A percentile compares a stretch with the other conserved stretches of the same genome.
phyloP scores from a whole-genome alignment of 1,140 invertebrate genomes.

The Coelopa frigida region DNA sequence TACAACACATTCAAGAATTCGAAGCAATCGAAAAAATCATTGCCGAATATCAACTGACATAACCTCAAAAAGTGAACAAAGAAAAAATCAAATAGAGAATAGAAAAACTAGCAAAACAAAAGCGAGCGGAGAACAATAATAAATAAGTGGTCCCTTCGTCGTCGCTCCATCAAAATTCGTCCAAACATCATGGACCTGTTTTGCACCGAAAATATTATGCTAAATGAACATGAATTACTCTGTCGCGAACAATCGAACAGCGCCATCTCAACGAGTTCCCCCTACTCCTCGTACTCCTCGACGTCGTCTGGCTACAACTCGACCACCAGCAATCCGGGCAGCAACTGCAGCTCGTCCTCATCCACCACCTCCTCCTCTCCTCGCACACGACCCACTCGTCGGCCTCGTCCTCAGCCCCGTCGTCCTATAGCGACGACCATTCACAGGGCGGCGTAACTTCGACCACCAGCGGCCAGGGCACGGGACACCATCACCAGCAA shows the following conservation, averaged over 20 bases:
- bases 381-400: not conserved
- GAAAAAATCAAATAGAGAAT: no score
- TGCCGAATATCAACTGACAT: no score
- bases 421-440: not conserved
- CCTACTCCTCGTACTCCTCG: constrained; percentile 10
- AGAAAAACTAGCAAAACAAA: no score
- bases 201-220: constrained; percentile 23
- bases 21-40: no score
- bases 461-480: constrained; percentile 3
- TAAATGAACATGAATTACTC: constrained; percentile 11
- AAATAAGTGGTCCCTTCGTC: no score
- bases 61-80: no score
- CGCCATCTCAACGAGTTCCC: constrained; percentile 11
- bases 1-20: no score
- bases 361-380: not conserved
- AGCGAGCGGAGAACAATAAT: no score
- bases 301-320: constrained; percentile 13
- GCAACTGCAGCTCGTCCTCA: constrained; percentile 9
- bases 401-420: not conserved
- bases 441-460: not conserved
- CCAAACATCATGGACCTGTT: constrained; percentile 25
- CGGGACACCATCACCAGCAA: constrained; percentile 2
- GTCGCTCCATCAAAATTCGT: not conserved
- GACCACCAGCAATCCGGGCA: constrained; percentile 10
- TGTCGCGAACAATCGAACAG: constrained; percentile 13